A percentile compares a stretch with the other conserved stretches of the same genome.
These are phyloP conservation scores for Cinclus mexicanus DNA, from an alignment of 2,113 vertebrate species.

Conservation along the genomic window DNA sequence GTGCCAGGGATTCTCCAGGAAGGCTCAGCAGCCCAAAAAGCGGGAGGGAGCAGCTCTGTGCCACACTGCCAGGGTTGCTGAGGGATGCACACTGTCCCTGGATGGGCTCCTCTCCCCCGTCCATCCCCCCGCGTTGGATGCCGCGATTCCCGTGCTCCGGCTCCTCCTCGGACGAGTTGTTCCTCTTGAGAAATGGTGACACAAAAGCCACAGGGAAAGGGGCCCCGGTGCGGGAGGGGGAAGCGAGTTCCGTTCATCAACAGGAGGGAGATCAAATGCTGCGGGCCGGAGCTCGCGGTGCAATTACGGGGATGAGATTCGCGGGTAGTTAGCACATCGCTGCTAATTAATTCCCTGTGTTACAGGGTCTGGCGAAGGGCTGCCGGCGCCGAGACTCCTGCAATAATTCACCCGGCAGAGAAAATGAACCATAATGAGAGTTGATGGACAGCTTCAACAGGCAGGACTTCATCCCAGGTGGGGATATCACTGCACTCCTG, in stretches of 20 bases:
- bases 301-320: neutral
- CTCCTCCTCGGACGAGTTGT: neutral
- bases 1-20: rapidly evolving
- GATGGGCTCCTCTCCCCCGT: neutral
- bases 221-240: neutral
- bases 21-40: rapidly evolving
- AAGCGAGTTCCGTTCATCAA: neutral
- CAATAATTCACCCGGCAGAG: neutral
- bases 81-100: rapidly evolving
- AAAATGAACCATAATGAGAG: neutral
- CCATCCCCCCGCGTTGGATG: no score
- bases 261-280: neutral
- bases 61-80: rapidly evolving
- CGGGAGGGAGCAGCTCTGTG: neutral
- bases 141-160: rapidly evolving
- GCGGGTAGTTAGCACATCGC: neutral
- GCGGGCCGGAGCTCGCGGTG: neutral
- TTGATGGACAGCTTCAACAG: neutral
- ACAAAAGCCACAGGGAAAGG: neutral
- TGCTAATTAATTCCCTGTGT: conserved; percentile 24
- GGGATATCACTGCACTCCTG: neutral
- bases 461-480: neutral
- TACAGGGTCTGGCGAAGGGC: neutral
- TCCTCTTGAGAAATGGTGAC: neutral
- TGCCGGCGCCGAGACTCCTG: neutral